Conservation (phyloP, 1,140 invertebrate species). For the Polyergus mexicanus region DNA sequence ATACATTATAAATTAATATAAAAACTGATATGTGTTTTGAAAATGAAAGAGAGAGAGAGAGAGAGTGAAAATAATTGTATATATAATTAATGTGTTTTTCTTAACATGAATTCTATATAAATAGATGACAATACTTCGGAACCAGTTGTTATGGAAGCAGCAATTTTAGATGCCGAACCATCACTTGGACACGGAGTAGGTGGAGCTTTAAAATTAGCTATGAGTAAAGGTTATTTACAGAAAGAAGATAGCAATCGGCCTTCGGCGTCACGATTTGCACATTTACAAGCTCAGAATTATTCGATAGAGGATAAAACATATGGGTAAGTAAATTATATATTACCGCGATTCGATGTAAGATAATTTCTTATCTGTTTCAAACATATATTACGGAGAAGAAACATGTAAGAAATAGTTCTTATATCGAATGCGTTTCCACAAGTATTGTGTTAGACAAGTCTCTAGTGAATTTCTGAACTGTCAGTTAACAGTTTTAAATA, state of each 20-base stretch:
- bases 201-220: slow-evolving; percentile 96
- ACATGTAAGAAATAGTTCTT: slow-evolving; percentile 65
- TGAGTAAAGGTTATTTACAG: slow-evolving; percentile 98
- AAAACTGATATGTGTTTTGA: neutral
- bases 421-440: slow-evolving; percentile 58
- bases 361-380: slow-evolving; percentile 62
- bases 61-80: slow-evolving; percentile 2
- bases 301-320: slow-evolving; percentile 98
- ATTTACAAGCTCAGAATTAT: slow-evolving; percentile 96
- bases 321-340: slow-evolving; percentile 87
- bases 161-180: slow-evolving; percentile 97
- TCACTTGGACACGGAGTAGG: slow-evolving; percentile 96
- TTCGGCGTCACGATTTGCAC: slow-evolving; percentile 91
- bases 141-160: slow-evolving; percentile 88
- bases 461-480: slow-evolving; percentile 76
- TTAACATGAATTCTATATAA: slow-evolving; percentile 3
- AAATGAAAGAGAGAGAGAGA: neutral
- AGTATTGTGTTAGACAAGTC: slow-evolving; percentile 68
- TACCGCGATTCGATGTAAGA: slow-evolving; percentile 59
- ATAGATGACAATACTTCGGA: slow-evolving; percentile 82
- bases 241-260: slow-evolving; percentile 92
- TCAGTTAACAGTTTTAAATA: slow-evolving; percentile 76
- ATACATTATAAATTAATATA: slow-evolving; percentile 3
- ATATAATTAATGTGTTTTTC: neutral
- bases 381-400: neutral